Percentiles rank a stretch among this genome's conserved stretches.
Evolutionary conservation across 2,113 vertebrate genomes (phyloP).

Genomic region (Lipotes vexillifer): DNA sequence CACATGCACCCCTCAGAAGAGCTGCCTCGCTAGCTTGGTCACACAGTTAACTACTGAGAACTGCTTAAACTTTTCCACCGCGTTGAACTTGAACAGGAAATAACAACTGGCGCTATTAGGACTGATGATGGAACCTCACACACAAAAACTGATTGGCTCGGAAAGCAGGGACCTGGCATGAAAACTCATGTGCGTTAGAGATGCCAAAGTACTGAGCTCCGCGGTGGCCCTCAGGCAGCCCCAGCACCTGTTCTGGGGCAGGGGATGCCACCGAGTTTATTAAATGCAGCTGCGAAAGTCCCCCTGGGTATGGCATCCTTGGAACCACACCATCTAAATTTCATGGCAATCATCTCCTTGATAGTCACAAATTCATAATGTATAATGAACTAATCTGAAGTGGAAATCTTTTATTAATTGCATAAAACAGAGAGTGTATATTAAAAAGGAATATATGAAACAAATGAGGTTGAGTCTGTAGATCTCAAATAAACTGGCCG

Average conservation of each 20-base stretch:
- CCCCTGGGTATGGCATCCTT: neutral
- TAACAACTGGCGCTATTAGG: no score
- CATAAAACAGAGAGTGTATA: neutral
- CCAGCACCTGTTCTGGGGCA: neutral
- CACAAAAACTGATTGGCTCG: fast-evolving
- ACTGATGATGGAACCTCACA: neutral
- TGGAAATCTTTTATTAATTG: neutral
- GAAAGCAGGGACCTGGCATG: neutral
- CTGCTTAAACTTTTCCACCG: no score
- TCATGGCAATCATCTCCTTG: neutral
- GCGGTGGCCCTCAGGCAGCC: fast-evolving
- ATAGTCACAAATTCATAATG: neutral
- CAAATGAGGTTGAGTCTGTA: neutral
- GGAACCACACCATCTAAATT: neutral
- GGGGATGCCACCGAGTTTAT: neutral
- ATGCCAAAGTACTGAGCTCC: neutral
- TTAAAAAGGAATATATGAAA: neutral
- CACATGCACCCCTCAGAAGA: no score
- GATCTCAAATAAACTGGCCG: neutral
- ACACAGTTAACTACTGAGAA: fast-evolving
- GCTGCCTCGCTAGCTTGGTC: neutral
- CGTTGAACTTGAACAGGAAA: fast-evolving
- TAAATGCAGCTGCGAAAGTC: neutral
- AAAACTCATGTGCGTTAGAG: neutral
- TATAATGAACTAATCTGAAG: neutral